phyloP scores from a whole-genome alignment of 2,113 vertebrate genomes.

The Potamarius usumacintae region DNA sequence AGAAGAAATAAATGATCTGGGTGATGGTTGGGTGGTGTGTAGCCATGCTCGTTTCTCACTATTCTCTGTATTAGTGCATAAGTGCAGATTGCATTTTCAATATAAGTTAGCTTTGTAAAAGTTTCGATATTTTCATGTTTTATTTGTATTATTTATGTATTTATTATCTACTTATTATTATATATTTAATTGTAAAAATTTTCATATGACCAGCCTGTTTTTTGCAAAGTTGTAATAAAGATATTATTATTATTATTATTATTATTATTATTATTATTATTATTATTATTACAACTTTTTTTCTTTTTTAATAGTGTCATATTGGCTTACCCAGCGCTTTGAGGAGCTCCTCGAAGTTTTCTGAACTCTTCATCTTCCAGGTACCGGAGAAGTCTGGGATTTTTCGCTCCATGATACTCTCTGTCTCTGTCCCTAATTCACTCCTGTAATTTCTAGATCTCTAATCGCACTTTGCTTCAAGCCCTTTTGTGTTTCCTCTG shows the following conservation, averaged over 20 bases:
- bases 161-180: no score
- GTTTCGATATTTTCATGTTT: no score
- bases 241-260: conserved; percentile 16
- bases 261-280: conserved; percentile 22
- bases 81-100: not conserved
- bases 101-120: no score
- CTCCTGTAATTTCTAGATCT: not conserved
- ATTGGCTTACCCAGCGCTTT: conserved; percentile 81
- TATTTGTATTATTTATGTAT: no score
- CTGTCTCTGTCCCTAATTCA: not conserved
- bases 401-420: conserved; percentile 70
- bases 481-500: not conserved
- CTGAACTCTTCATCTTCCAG: conserved; percentile 77
- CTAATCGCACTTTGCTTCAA: not conserved
- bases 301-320: conserved; percentile 26
- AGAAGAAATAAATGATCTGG: conserved; percentile 27
- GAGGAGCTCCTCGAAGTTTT: conserved; percentile 91
- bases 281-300: not conserved
- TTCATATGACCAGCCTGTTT: no score
- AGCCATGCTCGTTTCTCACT: not conserved
- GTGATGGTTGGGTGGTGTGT: not conserved
- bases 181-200: not conserved
- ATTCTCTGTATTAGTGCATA: not conserved
- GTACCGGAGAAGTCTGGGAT: conserved; percentile 83
- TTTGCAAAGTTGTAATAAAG: no score